A percentile compares a stretch with the other conserved stretches of the same genome.
phyloP scores from a whole-genome alignment of 2,113 vertebrate genomes.

The Odobenus rosmarus region DNA sequence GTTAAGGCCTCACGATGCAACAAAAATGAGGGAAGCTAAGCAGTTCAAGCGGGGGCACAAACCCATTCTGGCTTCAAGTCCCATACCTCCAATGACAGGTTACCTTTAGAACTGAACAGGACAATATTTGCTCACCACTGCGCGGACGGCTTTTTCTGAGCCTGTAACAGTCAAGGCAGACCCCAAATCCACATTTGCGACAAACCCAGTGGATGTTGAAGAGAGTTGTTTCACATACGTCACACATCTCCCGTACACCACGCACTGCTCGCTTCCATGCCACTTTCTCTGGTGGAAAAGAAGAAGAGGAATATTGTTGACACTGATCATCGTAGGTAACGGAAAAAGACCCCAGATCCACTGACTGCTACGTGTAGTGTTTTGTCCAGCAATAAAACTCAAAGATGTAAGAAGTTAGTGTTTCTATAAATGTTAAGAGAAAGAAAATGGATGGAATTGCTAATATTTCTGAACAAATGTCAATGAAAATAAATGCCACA shows the following conservation, averaged over 20 bases:
- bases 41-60: not conserved
- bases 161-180: constrained; percentile 98
- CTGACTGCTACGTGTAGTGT: not conserved
- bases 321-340: not conserved
- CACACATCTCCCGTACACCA: constrained; percentile 98
- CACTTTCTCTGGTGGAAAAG: constrained; percentile 93
- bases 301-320: constrained; percentile 37
- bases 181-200: constrained; percentile 98
- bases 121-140: constrained; percentile 89
- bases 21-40: constrained; percentile 1
- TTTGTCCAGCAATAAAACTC: constrained; percentile 15
- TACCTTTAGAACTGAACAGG: not conserved
- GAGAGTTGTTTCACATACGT: constrained; percentile 98
- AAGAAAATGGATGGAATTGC: constrained; percentile 33
- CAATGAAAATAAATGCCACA: not conserved
- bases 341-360: not conserved
- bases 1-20: not conserved
- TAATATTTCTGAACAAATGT: not conserved
- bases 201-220: constrained; percentile 99
- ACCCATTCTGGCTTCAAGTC: not conserved
- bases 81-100: not conserved
- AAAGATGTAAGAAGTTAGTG: not conserved
- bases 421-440: constrained; percentile 23
- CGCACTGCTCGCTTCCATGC: constrained; percentile 98
- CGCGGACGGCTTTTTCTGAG: constrained; percentile 94